phyloP scores from a whole-genome alignment of 2,113 vertebrate genomes.

The Carettochelys insculpta region DNA sequence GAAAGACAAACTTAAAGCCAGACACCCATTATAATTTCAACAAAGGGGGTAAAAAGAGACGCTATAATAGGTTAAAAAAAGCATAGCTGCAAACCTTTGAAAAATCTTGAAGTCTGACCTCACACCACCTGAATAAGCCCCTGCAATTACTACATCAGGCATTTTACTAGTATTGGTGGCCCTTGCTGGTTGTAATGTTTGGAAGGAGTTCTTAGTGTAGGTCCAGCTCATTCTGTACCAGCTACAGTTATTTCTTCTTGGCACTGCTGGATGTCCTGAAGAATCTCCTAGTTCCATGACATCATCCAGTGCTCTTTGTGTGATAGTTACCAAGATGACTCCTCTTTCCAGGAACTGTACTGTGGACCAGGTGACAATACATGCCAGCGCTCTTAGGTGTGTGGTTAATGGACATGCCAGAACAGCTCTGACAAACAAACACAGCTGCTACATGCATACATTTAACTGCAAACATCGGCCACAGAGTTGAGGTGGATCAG shows the following conservation, averaged over 20 bases:
- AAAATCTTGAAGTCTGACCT: not conserved
- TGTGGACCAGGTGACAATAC: not conserved
- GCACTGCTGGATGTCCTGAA: not conserved
- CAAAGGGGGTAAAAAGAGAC: not conserved
- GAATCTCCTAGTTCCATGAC: not conserved
- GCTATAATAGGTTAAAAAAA: not conserved
- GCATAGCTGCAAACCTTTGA: not conserved
- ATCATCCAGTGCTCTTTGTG: not conserved
- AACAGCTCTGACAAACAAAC: not conserved
- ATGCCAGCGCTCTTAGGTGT: not conserved
- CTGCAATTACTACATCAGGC: not conserved
- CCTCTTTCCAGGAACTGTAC: not conserved
- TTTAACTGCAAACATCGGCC: not conserved
- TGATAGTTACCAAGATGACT: not conserved
- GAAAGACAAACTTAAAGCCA: not conserved
- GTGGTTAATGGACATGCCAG: not conserved
- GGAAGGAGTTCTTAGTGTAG: not conserved
- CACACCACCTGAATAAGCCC: not conserved
- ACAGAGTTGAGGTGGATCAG: too few relatives aligned
- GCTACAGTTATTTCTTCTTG: not conserved
- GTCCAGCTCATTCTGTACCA: not conserved
- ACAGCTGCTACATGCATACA: not conserved
- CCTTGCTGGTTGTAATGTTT: not conserved
- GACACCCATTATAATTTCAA: not conserved
- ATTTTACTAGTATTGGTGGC: not conserved